Percentiles rank a stretch among this genome's conserved stretches.
Conservation (phyloP, 2,113 vertebrate genomes). For the Forbesichthys papilliferus region DNA sequence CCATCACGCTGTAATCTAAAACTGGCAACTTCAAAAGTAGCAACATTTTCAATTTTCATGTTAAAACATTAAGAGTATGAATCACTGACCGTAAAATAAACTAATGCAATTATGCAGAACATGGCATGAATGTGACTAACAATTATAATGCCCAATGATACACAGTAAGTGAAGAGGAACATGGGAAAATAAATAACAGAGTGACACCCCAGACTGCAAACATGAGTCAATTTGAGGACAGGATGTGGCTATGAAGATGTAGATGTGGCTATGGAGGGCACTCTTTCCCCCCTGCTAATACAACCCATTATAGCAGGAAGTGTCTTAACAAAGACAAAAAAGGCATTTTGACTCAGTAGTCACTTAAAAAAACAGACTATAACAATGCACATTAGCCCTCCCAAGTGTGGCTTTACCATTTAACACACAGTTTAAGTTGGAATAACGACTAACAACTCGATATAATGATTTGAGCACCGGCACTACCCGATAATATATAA, state of each 20-base stretch:
- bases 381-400: background rate
- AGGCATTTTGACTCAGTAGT: constrained; percentile 12
- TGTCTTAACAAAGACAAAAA: constrained; percentile 2
- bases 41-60: too few species aligned
- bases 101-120: too few species aligned
- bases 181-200: background rate
- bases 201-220: too few species aligned
- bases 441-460: background rate
- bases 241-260: constrained; percentile 30
- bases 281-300: constrained; percentile 1
- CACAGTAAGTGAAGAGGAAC: background rate
- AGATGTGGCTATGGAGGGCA: background rate
- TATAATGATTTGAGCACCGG: too few species aligned
- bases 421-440: background rate
- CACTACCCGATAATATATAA: too few species aligned
- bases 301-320: constrained; percentile 21
- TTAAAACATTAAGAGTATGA: too few species aligned
- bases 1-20: too few species aligned
- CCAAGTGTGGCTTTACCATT: background rate
- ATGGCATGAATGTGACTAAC: too few species aligned
- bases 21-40: too few species aligned
- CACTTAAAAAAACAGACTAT: constrained; percentile 23
- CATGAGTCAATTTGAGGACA: constrained; percentile 15
- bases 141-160: background rate
- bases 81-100: too few species aligned